Conservation (phyloP, 1,140 invertebrate genomes). For the Formica selysi region DNA sequence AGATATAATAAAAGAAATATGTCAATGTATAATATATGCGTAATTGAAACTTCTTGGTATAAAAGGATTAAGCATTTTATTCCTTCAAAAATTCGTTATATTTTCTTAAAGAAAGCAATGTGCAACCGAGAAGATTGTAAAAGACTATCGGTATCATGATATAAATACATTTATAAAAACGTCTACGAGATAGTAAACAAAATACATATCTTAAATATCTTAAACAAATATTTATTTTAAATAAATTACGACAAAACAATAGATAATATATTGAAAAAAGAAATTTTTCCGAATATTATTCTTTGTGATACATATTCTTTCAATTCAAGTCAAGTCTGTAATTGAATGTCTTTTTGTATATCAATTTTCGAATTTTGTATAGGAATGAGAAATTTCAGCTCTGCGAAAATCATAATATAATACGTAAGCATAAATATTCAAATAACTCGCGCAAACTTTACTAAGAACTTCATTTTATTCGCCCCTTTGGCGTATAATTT, state of each 20-base stretch:
- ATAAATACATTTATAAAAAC: not conserved
- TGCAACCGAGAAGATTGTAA: not conserved
- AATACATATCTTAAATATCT: not conserved
- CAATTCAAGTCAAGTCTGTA: not conserved
- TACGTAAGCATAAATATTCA: not conserved
- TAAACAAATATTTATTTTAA: not conserved
- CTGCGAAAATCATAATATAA: not conserved
- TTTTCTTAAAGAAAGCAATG: not conserved
- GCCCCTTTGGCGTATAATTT: not conserved
- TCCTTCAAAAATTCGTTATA: not conserved
- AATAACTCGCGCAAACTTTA: conserved; percentile 29
- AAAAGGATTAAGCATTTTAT: conserved; percentile 1
- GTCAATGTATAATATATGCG: not conserved
- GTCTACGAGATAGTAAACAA: not conserved
- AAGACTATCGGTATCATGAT: not conserved
- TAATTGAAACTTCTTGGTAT: not conserved
- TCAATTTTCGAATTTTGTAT: not conserved
- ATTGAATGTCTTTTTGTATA: not conserved
- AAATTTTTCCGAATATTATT: not conserved
- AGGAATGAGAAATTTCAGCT: not conserved
- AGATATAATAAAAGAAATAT: not conserved
- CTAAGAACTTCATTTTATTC: not conserved
- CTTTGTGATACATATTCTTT: not conserved
- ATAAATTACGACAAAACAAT: not conserved
- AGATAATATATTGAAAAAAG: not conserved